phyloP scores from a whole-genome alignment of 1,140 invertebrate genomes.

The Amyelois transitella region DNA sequence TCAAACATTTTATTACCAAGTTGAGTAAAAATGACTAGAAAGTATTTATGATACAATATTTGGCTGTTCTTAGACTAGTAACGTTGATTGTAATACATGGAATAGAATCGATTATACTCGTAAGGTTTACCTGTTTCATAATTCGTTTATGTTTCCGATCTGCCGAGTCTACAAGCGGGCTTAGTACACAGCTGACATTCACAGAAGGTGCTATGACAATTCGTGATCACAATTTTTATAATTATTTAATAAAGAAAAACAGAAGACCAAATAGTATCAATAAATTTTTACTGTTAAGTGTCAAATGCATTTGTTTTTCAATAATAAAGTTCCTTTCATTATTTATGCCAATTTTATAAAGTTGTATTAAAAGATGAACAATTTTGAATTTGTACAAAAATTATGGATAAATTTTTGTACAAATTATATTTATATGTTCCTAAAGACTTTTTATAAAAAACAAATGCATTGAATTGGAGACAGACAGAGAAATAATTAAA shows the following conservation, averaged over 20 bases:
- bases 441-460: background rate
- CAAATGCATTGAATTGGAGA: background rate
- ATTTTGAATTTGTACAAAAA: too few species aligned
- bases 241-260: too few species aligned
- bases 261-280: too few species aligned
- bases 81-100: slow-evolving; percentile 16
- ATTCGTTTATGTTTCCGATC: slow-evolving; percentile 56
- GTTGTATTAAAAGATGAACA: too few species aligned
- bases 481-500: background rate
- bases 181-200: background rate
- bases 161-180: background rate
- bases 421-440: background rate
- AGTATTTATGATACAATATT: slow-evolving; percentile 24
- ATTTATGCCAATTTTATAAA: too few species aligned
- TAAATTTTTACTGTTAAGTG: too few species aligned
- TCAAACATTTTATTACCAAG: slow-evolving; percentile 6
- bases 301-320: too few species aligned
- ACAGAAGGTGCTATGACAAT: background rate
- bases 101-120: slow-evolving; percentile 17
- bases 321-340: too few species aligned
- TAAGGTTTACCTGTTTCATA: slow-evolving; percentile 56
- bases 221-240: background rate
- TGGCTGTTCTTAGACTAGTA: slow-evolving; percentile 27
- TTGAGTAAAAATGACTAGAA: slow-evolving; percentile 38
- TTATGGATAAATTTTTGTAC: background rate